Percentiles rank a stretch among this genome's conserved stretches.
phyloP scores from a whole-genome alignment of 2,797 vertebrate species.

The Denticeps clupeoides region DNA sequence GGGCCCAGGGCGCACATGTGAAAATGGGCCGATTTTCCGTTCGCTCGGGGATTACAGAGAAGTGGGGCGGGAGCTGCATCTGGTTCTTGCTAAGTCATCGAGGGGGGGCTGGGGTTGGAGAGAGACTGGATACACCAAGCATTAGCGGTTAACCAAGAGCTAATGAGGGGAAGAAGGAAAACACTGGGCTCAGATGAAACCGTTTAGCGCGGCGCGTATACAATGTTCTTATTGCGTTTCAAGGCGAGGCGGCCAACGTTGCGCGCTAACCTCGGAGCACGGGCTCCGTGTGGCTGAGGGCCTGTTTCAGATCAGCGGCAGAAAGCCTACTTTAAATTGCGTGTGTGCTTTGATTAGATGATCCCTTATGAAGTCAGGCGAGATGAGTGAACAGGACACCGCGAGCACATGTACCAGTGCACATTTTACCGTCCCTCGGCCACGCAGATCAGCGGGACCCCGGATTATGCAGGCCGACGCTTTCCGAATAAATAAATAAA shows the following conservation, averaged over 20 bases:
- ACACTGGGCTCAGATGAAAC: constrained; percentile 58
- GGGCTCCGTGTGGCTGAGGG: constrained; percentile 42
- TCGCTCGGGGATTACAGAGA: constrained; percentile 46
- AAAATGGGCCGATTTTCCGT: constrained; percentile 48
- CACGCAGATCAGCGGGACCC: constrained; percentile 22
- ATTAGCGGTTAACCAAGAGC: constrained; percentile 67
- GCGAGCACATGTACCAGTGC: constrained; percentile 28
- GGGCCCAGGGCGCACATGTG: constrained; percentile 42
- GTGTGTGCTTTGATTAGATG: constrained; percentile 20
- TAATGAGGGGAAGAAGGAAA: constrained; percentile 66
- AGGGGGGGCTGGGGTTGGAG: constrained; percentile 25
- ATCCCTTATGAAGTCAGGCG: constrained; percentile 6
- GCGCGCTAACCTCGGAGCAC: constrained; percentile 43
- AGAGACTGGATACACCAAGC: constrained; percentile 52
- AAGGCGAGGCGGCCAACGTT: constrained; percentile 41
- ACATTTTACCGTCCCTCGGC: constrained; percentile 37
- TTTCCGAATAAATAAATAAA: constrained; percentile 31
- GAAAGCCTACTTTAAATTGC: constrained; percentile 29
- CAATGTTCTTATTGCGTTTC: constrained; percentile 44
- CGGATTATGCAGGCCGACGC: constrained; percentile 22
- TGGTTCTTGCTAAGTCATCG: constrained; percentile 53
- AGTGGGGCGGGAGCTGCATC: constrained; percentile 42
- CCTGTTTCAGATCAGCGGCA: constrained; percentile 46
- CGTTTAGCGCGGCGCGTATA: constrained; percentile 46
- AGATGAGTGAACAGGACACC: constrained; percentile 16